A percentile compares a stretch with the other conserved stretches of the same genome.
Evolutionary conservation across 2,888 invertebrate species (phyloP).

Genomic region (Seladonia tumulorum): DNA sequence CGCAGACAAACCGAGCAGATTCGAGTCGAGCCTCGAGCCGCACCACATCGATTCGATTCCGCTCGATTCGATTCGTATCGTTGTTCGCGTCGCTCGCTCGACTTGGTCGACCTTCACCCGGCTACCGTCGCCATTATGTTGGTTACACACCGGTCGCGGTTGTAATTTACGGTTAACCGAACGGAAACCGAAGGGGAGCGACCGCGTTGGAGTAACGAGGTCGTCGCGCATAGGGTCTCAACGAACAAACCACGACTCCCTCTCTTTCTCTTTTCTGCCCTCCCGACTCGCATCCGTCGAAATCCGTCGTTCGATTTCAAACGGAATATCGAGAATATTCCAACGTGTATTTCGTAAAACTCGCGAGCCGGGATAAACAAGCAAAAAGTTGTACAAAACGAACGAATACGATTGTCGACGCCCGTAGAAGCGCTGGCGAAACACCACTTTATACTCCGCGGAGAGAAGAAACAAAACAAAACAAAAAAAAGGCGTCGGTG

Average conservation of each 20-base stretch:
- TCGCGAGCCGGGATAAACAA: background rate
- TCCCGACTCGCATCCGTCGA: conserved; percentile 1
- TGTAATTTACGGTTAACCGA: conserved; percentile 83
- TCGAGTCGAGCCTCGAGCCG: background rate
- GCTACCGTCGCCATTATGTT: conserved; percentile 81
- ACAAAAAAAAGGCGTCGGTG: background rate
- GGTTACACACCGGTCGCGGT: conserved; percentile 79
- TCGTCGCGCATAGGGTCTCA: conserved; percentile 69
- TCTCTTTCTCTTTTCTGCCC: conserved; percentile 40
- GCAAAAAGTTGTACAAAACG: conserved; percentile 23
- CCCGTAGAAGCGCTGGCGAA: conserved; percentile 30
- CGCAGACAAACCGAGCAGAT: background rate
- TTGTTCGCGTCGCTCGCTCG: conserved; percentile 59
- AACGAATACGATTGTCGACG: conserved; percentile 21
- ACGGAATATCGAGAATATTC: background rate
- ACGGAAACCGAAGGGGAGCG: conserved; percentile 81
- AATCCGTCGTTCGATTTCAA: conserved; percentile 22
- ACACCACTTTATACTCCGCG: conserved; percentile 7
- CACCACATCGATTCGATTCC: conserved; percentile 7
- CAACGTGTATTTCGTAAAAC: too few species aligned
- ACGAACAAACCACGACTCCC: conserved; percentile 69
- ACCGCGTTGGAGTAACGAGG: conserved; percentile 75
- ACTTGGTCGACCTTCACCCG: conserved; percentile 83
- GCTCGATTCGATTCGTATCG: conserved; percentile 29
- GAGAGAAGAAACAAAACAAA: conserved; percentile 4